phyloP scores from a whole-genome alignment of 1,140 invertebrate species.

The Danaus plexippus region DNA sequence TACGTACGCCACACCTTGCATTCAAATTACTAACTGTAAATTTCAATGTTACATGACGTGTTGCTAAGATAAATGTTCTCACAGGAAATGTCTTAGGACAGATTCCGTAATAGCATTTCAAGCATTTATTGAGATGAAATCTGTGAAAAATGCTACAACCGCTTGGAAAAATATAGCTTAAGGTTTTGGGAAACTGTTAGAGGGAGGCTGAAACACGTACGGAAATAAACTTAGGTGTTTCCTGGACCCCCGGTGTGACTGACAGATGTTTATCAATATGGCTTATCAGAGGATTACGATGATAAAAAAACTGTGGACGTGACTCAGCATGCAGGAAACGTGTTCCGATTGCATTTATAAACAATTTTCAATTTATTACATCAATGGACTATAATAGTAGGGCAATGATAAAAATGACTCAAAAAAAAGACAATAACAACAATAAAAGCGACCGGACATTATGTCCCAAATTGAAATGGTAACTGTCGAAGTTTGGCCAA shows the following conservation, averaged over 20 bases:
- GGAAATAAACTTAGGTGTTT: conserved; percentile 13
- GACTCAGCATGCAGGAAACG: conserved; percentile 36
- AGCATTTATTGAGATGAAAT: too few species aligned
- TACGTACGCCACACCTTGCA: conserved; percentile 23
- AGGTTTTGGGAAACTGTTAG: neutral
- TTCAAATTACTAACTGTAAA: conserved; percentile 9
- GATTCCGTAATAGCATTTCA: too few species aligned
- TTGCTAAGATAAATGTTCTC: too few species aligned
- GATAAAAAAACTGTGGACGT: conserved; percentile 35
- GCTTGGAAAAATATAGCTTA: too few species aligned
- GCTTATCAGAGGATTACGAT: conserved; percentile 42
- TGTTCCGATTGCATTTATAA: conserved; percentile 14
- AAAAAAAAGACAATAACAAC: conserved; percentile 3
- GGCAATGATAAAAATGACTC: neutral
- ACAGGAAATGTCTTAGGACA: too few species aligned
- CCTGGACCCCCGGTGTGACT: conserved; percentile 33
- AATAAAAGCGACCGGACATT: neutral
- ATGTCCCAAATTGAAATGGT: conserved; percentile 1
- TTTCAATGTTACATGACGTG: too few species aligned
- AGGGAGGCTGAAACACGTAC: neutral
- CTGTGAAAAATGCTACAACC: too few species aligned
- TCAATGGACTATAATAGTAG: neutral
- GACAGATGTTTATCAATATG: conserved; percentile 45
- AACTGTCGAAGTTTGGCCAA: neutral
- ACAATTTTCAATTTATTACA: conserved; percentile 1